A percentile compares a stretch with the other conserved stretches of the same genome.
Evolutionary conservation across 2,797 vertebrate species (phyloP).

Genomic region (Enteromius viviparus): DNA sequence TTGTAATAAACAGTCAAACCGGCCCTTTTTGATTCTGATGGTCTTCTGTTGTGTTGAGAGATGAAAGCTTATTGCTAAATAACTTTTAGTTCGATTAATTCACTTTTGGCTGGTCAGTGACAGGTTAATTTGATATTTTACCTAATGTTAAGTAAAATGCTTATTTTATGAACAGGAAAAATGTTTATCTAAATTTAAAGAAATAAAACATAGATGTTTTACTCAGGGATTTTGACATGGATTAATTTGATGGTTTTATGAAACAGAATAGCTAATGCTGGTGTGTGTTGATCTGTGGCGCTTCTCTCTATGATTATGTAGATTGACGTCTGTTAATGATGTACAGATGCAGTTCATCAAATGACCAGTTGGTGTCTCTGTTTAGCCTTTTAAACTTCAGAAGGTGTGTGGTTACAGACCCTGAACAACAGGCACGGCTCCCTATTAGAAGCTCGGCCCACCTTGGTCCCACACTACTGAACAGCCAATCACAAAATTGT

Average conservation of each 20-base stretch:
- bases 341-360: conserved; percentile 74
- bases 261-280: neutral
- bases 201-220: neutral
- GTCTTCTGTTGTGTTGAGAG: neutral
- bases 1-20: neutral
- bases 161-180: neutral
- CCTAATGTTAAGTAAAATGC: neutral
- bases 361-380: conserved; percentile 80
- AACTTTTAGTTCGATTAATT: neutral
- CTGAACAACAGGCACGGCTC: neutral
- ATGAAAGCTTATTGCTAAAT: neutral
- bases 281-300: neutral
- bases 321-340: conserved; percentile 54
- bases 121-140: neutral
- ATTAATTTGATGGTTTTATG: neutral
- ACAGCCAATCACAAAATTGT: no score
- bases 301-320: conserved; percentile 38
- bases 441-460: no score
- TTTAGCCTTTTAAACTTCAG: conserved; percentile 27
- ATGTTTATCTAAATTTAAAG: neutral
- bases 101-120: neutral
- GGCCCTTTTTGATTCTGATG: neutral
- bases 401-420: conserved; percentile 1
- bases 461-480: no score
- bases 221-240: neutral